A percentile compares a stretch with the other conserved stretches of the same genome.
Conservation (phyloP, 30 jellyfish, hydroid and myxozoan genomes). For the Rhopilema esculentum region DNA sequence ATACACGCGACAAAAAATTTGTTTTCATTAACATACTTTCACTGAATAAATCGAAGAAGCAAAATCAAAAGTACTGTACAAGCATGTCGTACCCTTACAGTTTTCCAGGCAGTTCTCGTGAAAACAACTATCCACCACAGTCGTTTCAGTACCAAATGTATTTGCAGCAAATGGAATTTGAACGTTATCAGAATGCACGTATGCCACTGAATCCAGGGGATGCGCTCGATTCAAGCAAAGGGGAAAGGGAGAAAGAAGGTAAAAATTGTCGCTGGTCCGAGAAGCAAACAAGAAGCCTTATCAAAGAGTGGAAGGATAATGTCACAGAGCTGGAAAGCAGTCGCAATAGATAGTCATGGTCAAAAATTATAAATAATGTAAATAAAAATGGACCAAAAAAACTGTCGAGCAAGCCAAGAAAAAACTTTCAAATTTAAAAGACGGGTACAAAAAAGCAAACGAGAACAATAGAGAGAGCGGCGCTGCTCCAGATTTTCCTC, state of each 20-base stretch:
- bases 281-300: conserved; percentile 20
- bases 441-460: conserved; percentile 48
- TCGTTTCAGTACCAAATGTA: neutral
- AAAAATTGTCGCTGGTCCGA: conserved; percentile 36
- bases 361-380: conserved; percentile 4
- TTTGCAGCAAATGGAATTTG: neutral
- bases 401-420: conserved; percentile 43
- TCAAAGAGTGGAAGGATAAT: conserved; percentile 27
- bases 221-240: neutral
- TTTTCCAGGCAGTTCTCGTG: neutral
- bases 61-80: neutral
- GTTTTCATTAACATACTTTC: neutral
- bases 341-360: conserved; percentile 11
- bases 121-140: neutral
- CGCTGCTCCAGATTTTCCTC: conserved; percentile 35
- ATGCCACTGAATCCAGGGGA: neutral
- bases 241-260: neutral
- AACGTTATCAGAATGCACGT: neutral
- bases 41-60: neutral
- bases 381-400: conserved; percentile 37
- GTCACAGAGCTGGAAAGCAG: conserved; percentile 29
- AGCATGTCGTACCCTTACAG: neutral
- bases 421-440: conserved; percentile 16
- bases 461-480: conserved; percentile 63
- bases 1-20: neutral